phyloP scores from a whole-genome alignment of 2,797 vertebrate genomes.

The Microctenopoma steveboyesi region DNA sequence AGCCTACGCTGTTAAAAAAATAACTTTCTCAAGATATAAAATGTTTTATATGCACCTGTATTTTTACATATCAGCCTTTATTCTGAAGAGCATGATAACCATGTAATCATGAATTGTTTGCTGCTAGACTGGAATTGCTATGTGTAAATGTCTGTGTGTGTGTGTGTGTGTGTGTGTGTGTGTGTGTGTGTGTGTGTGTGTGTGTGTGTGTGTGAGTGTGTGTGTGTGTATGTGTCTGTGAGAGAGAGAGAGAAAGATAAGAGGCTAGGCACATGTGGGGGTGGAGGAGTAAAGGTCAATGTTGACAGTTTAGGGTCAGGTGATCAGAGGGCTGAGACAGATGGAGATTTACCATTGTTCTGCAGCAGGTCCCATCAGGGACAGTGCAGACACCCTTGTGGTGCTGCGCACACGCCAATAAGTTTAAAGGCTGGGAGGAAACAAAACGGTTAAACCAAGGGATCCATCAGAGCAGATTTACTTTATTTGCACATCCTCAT shows the following conservation, averaged over 20 bases:
- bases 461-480: not conserved
- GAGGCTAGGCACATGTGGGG: slow-evolving; percentile 55
- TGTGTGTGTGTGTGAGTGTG: not conserved
- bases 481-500: not conserved
- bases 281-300: slow-evolving; percentile 68
- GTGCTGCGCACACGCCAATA: slow-evolving; percentile 7
- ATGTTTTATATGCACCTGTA: no score
- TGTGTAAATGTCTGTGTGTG: no score
- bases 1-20: no score
- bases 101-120: no score
- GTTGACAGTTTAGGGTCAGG: slow-evolving; percentile 71
- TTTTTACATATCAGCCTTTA: no score
- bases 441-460: not conserved
- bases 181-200: not conserved
- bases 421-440: slow-evolving; percentile 12
- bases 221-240: slow-evolving; percentile 16
- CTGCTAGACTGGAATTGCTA: no score
- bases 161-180: not conserved
- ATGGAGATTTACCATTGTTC: slow-evolving; percentile 73
- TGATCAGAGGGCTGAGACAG: slow-evolving; percentile 75
- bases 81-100: no score
- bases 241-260: slow-evolving; percentile 10
- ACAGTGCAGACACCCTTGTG: slow-evolving; percentile 13
- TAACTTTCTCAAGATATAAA: no score
- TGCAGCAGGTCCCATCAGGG: slow-evolving; percentile 52